Base-by-base conservation (phyloP, 2,113 vertebrate genomes). In the Accipiter virgatus region DNA sequence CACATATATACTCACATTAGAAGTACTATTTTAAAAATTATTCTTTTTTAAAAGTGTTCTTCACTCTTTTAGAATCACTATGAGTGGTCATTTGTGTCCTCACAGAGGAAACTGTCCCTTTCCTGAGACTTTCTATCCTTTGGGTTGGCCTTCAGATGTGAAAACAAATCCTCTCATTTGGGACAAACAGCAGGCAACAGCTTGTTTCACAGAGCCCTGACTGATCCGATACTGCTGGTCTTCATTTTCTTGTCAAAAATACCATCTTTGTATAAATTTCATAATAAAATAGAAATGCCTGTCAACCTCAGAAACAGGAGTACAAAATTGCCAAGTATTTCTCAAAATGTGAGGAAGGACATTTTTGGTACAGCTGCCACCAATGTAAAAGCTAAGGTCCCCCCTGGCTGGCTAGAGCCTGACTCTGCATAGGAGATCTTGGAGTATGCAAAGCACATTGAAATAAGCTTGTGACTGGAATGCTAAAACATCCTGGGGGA, bases 381-480 rank as follows among this genome's bases (percentile, higher is more conserved):
- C 1, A 1, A 1, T 34, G 14, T 67, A 79, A 63, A 87, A 79
- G 38, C 31, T 72, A 55, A 80, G 32, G 23, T 65, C 26, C 23
- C 13, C 50, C 36, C 13, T 18, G 43, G 23, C 58, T 77, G 43
- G 18, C 34, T 43, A 32, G 40, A 25, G 81, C n/a, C 52, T 93
- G 40, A 61, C 88, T 90, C 65, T 16, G 18, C 71, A 40, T 26
- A 85, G 56, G 70, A 86, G 34, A 81, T 63, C 43, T 63, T 55
- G 48, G 43, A 72, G 20, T 65, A 95, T 68, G 74, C 82, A 93
- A 48, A 92, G 36, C 62, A 82, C 67, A 72, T 80, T 80, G 71
- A 92, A 95, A 92, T 86, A 47, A 92, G 48, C 34, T 52, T 83
- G 74, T 93, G 88, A 72, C 56, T 32, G 19, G 90, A 95, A 95